Base-by-base conservation (phyloP, 2,113 vertebrate species). In the Lethenteron reissneri region DNA sequence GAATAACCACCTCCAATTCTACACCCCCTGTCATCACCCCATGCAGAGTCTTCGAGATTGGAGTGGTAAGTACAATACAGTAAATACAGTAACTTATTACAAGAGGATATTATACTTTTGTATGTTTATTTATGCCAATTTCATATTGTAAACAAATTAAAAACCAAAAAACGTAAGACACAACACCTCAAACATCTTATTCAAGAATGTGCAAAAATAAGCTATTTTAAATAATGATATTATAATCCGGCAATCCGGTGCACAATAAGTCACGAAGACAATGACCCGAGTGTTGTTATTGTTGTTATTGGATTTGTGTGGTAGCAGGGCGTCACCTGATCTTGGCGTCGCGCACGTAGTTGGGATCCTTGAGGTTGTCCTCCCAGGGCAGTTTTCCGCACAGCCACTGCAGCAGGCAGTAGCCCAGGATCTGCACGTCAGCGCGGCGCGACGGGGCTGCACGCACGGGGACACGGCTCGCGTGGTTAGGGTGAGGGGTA, bases 401-500 rank as follows among this genome's bases (percentile, higher is more conserved):
- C 71, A 97, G 82, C 94, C 94, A 97, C 81, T 97, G 90, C 73
- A 91, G 78, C 89, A 97, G 88, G 78, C 92, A 97, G 75, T 95
- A 97, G 12, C 82, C 80, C 77, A 96, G 78, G 73, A 92, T 95
- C 80, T 97, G 87, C 79, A 97, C 76, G 76, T 97, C 92, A 8
- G 85, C 82, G 58, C 92, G 85, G 73, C 94, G 81, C 0, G 85
- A 87, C 0, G 88, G 81, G 62, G 83, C 94, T 97, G 76, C n/a
- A 78, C n/a, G 62, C 15, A 57, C 10, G 25, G 15, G 71, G 12
- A 71, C 4, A 73, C 8, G n/a, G 4, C 71, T 58, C 21, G 19
- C 17, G 25, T 21, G 10, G 2, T 57, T 70, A 71, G 58, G 41
- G 3, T 15, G 4, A 21, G 56, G 15, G 19, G 41, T n/a, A 10